Evolutionary conservation across 2,797 vertebrate species (phyloP).

Genomic region (Parambassis ranga): DNA sequence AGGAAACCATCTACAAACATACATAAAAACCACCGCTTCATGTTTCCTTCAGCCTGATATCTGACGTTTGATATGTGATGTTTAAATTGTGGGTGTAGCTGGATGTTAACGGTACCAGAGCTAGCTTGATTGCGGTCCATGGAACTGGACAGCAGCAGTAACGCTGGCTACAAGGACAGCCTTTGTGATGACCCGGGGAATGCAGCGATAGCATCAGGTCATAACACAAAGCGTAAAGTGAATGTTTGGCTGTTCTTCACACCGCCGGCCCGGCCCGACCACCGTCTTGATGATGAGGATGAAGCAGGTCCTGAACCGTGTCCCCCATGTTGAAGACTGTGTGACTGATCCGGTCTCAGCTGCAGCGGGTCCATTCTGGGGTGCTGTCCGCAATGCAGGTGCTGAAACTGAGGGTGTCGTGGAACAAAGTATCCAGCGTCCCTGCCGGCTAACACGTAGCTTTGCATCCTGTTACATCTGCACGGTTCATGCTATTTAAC

Average conservation of each 20-base stretch:
- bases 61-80: too few species aligned
- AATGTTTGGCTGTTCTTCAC: not conserved
- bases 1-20: too few species aligned
- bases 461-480: not conserved
- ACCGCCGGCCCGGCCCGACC: not conserved
- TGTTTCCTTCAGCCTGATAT: too few species aligned
- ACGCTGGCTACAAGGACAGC: constrained; percentile 34
- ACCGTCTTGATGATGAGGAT: not conserved
- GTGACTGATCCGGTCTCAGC: constrained; percentile 2
- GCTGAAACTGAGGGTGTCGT: constrained; percentile 68
- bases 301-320: not conserved
- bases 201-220: constrained; percentile 20
- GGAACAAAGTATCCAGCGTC: constrained; percentile 18
- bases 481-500: not conserved
- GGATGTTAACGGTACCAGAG: not conserved
- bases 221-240: not conserved
- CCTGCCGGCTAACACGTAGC: not conserved
- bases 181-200: constrained; percentile 24
- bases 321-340: not conserved
- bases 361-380: constrained; percentile 17
- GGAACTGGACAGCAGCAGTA: constrained; percentile 32
- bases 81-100: too few species aligned
- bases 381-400: constrained; percentile 86
- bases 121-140: constrained; percentile 31
- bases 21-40: too few species aligned